Evolutionary conservation across 1,140 invertebrate species (phyloP).

Genomic region (Semibalanus balanoides): DNA sequence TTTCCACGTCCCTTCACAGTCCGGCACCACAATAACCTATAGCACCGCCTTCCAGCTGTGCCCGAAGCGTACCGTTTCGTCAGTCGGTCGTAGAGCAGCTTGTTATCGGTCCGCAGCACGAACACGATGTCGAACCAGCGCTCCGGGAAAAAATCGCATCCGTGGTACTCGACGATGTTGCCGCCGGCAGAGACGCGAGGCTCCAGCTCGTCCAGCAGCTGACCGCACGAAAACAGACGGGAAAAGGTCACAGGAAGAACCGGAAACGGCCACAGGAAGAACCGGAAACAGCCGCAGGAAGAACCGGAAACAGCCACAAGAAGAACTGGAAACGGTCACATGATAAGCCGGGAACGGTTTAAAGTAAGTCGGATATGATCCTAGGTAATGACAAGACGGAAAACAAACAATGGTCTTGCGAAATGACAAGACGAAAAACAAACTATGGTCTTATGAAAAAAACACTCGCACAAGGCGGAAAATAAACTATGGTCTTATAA

Average conservation of each 20-base stretch:
- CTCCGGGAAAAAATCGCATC: constrained; percentile 91
- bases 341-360: background rate
- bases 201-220: constrained; percentile 80
- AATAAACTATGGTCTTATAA: too few relatives aligned
- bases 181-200: constrained; percentile 66
- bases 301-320: too few relatives aligned
- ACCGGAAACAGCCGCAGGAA: too few relatives aligned
- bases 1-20: too few relatives aligned
- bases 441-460: too few relatives aligned
- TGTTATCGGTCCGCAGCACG: constrained; percentile 80
- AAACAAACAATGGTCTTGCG: too few relatives aligned
- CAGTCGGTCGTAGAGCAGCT: constrained; percentile 72
- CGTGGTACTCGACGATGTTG: constrained; percentile 90
- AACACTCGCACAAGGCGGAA: too few relatives aligned
- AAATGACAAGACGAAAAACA: too few relatives aligned
- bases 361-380: background rate
- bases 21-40: too few relatives aligned
- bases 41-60: too few relatives aligned
- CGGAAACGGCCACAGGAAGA: background rate
- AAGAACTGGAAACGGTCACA: background rate
- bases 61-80: constrained; percentile 45
- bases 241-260: background rate
- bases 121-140: constrained; percentile 93
- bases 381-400: too few relatives aligned
- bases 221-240: constrained; percentile 21